These are phyloP conservation scores for Drosophila arizonae DNA, from an alignment of 1,140 invertebrate species.

Conservation along the genomic window DNA sequence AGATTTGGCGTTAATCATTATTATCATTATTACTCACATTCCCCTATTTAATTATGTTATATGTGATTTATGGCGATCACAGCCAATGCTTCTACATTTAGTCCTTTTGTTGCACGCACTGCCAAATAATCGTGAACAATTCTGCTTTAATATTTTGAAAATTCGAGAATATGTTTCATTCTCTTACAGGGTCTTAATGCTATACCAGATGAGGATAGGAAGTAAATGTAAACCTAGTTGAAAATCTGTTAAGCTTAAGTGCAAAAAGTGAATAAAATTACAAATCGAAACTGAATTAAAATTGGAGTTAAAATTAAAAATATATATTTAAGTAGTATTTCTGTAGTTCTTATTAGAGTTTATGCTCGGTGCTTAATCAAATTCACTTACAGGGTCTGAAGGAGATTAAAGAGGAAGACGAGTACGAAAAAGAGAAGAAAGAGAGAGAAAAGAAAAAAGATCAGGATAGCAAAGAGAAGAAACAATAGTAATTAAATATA, in stretches of 20 bases:
- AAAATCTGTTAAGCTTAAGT: slow-evolving; percentile 70
- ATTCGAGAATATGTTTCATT: slow-evolving; percentile 31
- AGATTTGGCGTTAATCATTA: background rate
- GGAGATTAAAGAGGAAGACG: slow-evolving; percentile 33
- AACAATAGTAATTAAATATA: background rate
- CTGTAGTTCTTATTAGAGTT: background rate
- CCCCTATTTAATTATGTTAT: too few species aligned
- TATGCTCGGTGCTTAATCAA: background rate
- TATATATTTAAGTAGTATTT: background rate
- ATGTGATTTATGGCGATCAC: background rate
- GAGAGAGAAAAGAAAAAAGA: background rate
- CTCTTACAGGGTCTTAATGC: slow-evolving; percentile 84
- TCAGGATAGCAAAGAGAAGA: background rate
- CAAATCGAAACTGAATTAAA: slow-evolving; percentile 42
- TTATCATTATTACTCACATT: background rate
- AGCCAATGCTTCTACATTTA: slow-evolving; percentile 6
- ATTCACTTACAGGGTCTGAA: slow-evolving; percentile 64
- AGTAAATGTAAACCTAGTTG: slow-evolving; percentile 57
- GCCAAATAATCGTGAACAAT: background rate
- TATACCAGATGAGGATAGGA: slow-evolving; percentile 84
- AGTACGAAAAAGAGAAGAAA: slow-evolving; percentile 2
- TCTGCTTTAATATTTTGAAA: slow-evolving; percentile 12
- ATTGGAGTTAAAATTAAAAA: background rate
- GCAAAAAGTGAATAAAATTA: slow-evolving; percentile 73
- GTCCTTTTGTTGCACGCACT: background rate